Conservation (phyloP, 2,797 vertebrate species). For the Enoplosus armatus region DNA sequence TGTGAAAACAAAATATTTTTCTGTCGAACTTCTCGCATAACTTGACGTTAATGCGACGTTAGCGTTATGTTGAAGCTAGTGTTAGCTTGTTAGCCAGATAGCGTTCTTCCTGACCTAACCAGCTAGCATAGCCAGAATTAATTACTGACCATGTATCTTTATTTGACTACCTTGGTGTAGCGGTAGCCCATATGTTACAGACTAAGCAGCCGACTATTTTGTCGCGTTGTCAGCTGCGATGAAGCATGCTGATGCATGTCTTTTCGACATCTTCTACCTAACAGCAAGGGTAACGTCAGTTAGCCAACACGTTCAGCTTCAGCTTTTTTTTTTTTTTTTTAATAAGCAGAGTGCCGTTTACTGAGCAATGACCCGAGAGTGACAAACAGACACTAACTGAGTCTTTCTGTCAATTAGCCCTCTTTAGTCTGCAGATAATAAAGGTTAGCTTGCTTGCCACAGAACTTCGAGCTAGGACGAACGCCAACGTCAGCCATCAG, state of each 20-base stretch:
- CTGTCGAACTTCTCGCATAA: slow-evolving; percentile 44
- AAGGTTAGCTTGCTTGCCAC: slow-evolving; percentile 22
- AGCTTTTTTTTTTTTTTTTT: slow-evolving; percentile 17
- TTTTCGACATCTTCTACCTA: slow-evolving; percentile 26
- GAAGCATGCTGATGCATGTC: slow-evolving; percentile 16
- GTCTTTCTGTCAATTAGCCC: neutral
- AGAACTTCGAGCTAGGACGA: slow-evolving; percentile 49
- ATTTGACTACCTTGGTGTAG: neutral
- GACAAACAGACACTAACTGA: slow-evolving; percentile 4
- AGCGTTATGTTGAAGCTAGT: slow-evolving; percentile 36
- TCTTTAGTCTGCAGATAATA: neutral
- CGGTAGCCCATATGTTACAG: neutral
- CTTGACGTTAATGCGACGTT: slow-evolving; percentile 64
- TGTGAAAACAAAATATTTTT: slow-evolving; percentile 4
- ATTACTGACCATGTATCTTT: slow-evolving; percentile 2
- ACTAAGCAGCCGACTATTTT: neutral
- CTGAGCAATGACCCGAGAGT: slow-evolving; percentile 18
- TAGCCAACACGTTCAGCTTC: slow-evolving; percentile 47
- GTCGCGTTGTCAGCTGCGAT: slow-evolving; percentile 18
- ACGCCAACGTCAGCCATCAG: slow-evolving; percentile 61
- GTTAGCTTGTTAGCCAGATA: slow-evolving; percentile 51
- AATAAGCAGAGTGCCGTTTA: slow-evolving; percentile 33
- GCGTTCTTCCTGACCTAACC: slow-evolving; percentile 45
- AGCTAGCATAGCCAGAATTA: slow-evolving; percentile 15
- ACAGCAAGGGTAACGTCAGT: slow-evolving; percentile 35